Evolutionary conservation across 2,797 vertebrate species (phyloP), one percentile per base, ranked within the genome.

Genomic region (Leptoclinus maculatus): DNA sequence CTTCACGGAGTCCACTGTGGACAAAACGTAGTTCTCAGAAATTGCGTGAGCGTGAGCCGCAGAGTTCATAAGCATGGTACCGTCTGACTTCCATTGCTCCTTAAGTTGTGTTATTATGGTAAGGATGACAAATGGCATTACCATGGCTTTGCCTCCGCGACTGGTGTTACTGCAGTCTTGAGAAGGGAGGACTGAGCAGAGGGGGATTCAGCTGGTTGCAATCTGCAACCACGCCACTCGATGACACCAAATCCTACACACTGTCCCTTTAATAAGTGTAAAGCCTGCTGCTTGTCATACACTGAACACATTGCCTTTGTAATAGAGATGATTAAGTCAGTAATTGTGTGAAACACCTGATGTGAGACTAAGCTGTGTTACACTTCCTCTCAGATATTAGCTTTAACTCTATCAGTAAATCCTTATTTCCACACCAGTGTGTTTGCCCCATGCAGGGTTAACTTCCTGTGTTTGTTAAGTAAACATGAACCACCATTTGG

Each of bases 291-390:
- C 60, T 74, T 36, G 19, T 63, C 58, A 23, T 0, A 64, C 32
- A 36, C 59, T 32, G 45, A 76, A 51, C 76, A 79, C 41, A 67
- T 71, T 63, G 73, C 23, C 19, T 9, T 51, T 39, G 21, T 64
- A 56, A 56, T 68, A 5, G 17, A 74, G 57, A 70, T 34, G 59
- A 57, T 66, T 57, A 70, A 58, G 63, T 63, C 41, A 27, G 53
- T 59, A 58, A 29, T 16, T 63, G 62, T 4, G 2, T 41, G 27
- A 56, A 77, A 80, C 71, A 39, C 47, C 76, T 60, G 53, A 67
- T 27, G 62, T 66, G 25, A 76, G 59, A 27, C 21, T 34, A 38
- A 36, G 23, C 27, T 1, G 51, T 45, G 65, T 72, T 65, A 47
- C 54, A 41, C 43, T 16, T 71, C 43, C 56, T 17, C 43, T 64